A percentile compares a stretch with the other conserved stretches of the same genome.
phyloP scores from a whole-genome alignment of 2,797 vertebrate species.

The Urophycis tenuis region DNA sequence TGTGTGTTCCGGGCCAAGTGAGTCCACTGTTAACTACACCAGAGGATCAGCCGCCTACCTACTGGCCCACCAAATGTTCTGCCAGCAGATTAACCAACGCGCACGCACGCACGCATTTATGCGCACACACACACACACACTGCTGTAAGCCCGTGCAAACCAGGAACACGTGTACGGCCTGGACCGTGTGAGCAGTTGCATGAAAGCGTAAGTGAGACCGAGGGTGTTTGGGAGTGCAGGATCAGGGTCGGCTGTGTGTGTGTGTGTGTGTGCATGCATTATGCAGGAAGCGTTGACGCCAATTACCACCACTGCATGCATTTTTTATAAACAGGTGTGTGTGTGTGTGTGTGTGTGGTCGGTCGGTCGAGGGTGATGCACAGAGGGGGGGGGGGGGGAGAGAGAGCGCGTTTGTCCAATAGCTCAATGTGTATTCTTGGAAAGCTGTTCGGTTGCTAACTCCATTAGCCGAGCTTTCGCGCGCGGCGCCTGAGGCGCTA shows the following conservation, averaged over 20 bases:
- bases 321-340: too few relatives aligned
- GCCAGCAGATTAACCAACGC: not conserved
- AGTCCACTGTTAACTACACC: constrained; percentile 7
- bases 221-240: not conserved
- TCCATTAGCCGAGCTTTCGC: constrained; percentile 50
- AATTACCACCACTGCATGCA: not conserved
- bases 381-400: too few relatives aligned
- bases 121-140: constrained; percentile 8
- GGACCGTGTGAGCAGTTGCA: not conserved
- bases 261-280: constrained; percentile 16
- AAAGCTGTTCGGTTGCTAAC: constrained; percentile 58
- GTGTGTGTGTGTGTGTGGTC: too few relatives aligned
- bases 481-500: constrained; percentile 19
- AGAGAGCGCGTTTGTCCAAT: not conserved
- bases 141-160: not conserved
- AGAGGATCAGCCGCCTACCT: constrained; percentile 25
- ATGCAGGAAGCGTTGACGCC: not conserved
- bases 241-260: not conserved
- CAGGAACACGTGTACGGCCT: not conserved
- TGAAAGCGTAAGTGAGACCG: not conserved
- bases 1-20: constrained; percentile 4
- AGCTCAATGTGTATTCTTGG: constrained; percentile 54
- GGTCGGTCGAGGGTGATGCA: too few relatives aligned
- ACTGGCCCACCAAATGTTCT: constrained; percentile 31
- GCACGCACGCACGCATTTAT: constrained; percentile 1